Conservation (phyloP, 2,888 invertebrate species). For the Salticus scenicus region DNA sequence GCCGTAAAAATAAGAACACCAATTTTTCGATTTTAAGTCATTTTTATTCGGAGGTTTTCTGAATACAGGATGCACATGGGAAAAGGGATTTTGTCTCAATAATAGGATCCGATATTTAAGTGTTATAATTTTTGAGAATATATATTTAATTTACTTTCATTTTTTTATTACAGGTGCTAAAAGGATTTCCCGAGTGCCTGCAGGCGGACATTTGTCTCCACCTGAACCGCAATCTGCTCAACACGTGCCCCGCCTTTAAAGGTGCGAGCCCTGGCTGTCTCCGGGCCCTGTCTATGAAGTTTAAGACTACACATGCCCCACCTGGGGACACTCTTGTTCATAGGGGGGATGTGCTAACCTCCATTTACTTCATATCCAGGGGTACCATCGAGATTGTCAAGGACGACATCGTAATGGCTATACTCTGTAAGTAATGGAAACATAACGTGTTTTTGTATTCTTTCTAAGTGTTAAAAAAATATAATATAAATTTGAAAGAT, state of each 20-base stretch:
- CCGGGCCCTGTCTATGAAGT: slow-evolving; percentile 96
- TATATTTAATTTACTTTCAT: no score
- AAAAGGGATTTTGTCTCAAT: no score
- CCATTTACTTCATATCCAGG: slow-evolving; percentile 95
- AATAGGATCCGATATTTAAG: no score
- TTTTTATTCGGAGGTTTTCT: no score
- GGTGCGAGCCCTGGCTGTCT: slow-evolving; percentile 98
- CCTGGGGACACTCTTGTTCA: slow-evolving; percentile 95
- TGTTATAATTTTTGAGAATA: no score
- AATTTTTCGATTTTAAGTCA: no score
- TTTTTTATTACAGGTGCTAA: slow-evolving; percentile 81
- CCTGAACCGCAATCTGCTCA: slow-evolving; percentile 94
- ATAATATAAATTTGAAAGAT: no score
- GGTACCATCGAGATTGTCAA: slow-evolving; percentile 98
- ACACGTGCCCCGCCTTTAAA: slow-evolving; percentile 94
- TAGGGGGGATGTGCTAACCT: slow-evolving; percentile 95
- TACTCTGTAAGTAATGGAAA: slow-evolving; percentile 86
- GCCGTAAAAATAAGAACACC: no score
- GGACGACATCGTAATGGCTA: slow-evolving; percentile 97
- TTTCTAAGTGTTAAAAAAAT: no score
- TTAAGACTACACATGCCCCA: slow-evolving; percentile 97
- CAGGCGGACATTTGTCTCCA: slow-evolving; percentile 99
- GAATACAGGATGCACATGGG: no score
- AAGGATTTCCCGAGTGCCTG: slow-evolving; percentile 98
- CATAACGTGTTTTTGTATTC: no score